Evolutionary conservation across 1,140 invertebrate species (phyloP).

Genomic region (Cecropterus lyciades): DNA sequence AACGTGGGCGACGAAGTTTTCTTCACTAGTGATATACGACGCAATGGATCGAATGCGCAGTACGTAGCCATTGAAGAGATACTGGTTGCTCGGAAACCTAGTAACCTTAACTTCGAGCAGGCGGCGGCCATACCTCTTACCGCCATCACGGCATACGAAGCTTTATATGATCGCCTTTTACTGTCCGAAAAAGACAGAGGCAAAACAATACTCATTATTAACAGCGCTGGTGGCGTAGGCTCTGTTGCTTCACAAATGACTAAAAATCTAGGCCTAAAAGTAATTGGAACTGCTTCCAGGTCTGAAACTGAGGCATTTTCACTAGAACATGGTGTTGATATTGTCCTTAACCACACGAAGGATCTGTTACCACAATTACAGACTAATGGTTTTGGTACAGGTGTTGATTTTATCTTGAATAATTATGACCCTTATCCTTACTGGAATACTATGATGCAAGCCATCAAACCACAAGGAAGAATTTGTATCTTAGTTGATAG

Average conservation of each 20-base stretch:
- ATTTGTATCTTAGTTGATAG: conserved; percentile 73
- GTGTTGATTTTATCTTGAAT: conserved; percentile 70
- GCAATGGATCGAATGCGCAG: conserved; percentile 69
- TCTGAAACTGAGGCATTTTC: conserved; percentile 61
- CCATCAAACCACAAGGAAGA: conserved; percentile 69
- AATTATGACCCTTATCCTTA: conserved; percentile 75
- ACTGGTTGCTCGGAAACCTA: conserved; percentile 64
- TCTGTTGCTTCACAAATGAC: conserved; percentile 69
- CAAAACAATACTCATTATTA: conserved; percentile 69
- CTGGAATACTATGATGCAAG: conserved; percentile 69
- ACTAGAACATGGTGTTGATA: conserved; percentile 53
- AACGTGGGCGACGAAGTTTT: conserved; percentile 70
- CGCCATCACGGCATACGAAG: conserved; percentile 66
- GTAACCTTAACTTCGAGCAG: conserved; percentile 70
- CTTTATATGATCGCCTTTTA: conserved; percentile 58
- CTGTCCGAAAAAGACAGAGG: conserved; percentile 67
- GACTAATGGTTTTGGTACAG: conserved; percentile 50
- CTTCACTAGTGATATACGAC: conserved; percentile 65
- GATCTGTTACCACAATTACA: conserved; percentile 65
- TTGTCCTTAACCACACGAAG: conserved; percentile 66
- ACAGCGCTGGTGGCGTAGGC: conserved; percentile 73
- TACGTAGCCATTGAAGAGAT: conserved; percentile 68
- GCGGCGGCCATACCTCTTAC: conserved; percentile 73
- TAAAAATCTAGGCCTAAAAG: conserved; percentile 62
- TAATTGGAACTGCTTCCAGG: conserved; percentile 73